Evolutionary conservation across 2,113 vertebrate species (phyloP).

Genomic region (Panurus biarmicus): DNA sequence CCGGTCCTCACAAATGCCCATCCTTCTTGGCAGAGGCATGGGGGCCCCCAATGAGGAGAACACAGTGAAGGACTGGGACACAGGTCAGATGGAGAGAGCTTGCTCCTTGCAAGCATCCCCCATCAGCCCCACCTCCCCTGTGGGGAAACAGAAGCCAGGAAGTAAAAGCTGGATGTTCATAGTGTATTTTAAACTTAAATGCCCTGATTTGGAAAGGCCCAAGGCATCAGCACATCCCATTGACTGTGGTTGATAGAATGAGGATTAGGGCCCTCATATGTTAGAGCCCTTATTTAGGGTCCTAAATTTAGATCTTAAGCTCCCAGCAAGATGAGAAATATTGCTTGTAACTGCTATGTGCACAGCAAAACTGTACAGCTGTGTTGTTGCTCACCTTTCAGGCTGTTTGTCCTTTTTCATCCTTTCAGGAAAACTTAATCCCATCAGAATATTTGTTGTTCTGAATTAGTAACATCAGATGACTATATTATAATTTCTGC

Average conservation of each 20-base stretch:
- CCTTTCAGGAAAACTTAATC: background rate
- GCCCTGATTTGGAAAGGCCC: background rate
- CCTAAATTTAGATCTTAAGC: background rate
- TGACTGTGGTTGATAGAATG: background rate
- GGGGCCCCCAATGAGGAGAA: background rate
- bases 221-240: background rate
- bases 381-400: background rate
- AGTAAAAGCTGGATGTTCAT: background rate
- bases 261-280: background rate
- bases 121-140: rapidly evolving
- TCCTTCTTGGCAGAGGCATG: background rate
- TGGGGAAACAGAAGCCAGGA: background rate
- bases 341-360: background rate
- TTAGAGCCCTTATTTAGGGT: background rate
- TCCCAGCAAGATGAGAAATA: background rate
- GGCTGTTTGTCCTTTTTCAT: background rate
- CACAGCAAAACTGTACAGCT: background rate
- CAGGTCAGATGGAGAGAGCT: background rate
- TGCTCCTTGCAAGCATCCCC: rapidly evolving
- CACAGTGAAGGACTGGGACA: background rate
- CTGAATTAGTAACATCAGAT: background rate
- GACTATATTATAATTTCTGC: background rate
- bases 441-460: background rate
- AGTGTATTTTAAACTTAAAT: background rate
- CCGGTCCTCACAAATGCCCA: rapidly evolving